Base-by-base conservation (phyloP, 2,113 vertebrate species). In the Channa argus region DNA sequence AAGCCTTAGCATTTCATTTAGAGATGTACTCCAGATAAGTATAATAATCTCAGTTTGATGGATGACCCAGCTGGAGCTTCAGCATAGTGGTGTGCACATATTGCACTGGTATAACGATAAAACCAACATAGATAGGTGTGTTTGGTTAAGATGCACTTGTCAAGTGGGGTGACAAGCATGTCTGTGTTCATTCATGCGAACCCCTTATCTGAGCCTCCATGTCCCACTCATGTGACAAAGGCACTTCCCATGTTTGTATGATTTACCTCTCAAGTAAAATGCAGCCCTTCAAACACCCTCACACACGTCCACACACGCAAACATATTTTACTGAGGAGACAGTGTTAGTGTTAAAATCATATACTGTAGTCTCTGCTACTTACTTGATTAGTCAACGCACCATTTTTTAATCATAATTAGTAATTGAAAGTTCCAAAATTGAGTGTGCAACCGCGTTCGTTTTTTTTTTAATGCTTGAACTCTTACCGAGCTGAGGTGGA, bases 61-160 rank as follows among this genome's bases (percentile, higher is more conserved):
- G 88, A 94, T 91, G 83, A 86, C 84, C 85, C 81, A 76, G 82
- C 75, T 78, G 74, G 70, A 78, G 86, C 90, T 87, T 73, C 63
- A 15, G 90, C 87, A 91, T 82, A 76, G 71, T 53, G 85, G 78
- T 91, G 91, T 95, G 92, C 90, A 92, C 91, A 90, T 34, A 92
- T 82, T 83, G 90, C 86, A 82, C 73, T 74, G 85, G 84, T 88
- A 81, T 71, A 75, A 86, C 11, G 88, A 92, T 93, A 88, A 90
- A 88, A 83, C 84, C 83, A 83, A 86, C 88, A 89, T 8, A 70
- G 86, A 73, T 89, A 93, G 86, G 90, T 94, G 93, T 95, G 93
- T 94, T 94, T 94, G 92, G 90, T 93, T 94, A 92, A 92, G 90
- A 92, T 92, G 89, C 88, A 88, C 92, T 87, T 92, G 92, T 93